Percentiles rank a stretch among this genome's conserved stretches.
Evolutionary conservation across 2,113 vertebrate genomes (phyloP).

Genomic region (Epinephelus moara): DNA sequence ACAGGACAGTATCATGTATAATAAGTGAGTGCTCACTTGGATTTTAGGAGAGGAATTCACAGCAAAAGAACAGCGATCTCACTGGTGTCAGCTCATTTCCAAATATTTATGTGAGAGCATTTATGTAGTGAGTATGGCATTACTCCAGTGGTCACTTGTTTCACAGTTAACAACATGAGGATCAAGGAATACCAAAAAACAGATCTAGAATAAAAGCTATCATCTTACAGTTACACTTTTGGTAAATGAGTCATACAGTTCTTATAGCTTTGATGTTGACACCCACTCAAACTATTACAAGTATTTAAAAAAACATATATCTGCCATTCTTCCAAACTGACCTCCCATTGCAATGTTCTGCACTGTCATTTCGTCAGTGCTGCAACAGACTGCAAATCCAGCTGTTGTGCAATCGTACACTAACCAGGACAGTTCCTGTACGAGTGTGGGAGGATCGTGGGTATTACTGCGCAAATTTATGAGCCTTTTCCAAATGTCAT

Average conservation of each 20-base stretch:
- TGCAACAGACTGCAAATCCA: conserved; percentile 29
- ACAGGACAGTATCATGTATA: not conserved
- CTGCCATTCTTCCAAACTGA: conserved; percentile 61
- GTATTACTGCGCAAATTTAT: conserved; percentile 69
- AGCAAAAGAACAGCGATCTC: not conserved
- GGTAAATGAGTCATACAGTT: conserved; percentile 59
- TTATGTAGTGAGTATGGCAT: not conserved
- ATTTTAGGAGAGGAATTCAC: conserved; percentile 18
- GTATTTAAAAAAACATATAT: conserved; percentile 71
- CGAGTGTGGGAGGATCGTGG: conserved; percentile 49
- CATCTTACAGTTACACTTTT: conserved; percentile 46
- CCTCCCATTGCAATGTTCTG: conserved; percentile 18
- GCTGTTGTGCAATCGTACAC: conserved; percentile 32
- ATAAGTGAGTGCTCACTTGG: not conserved
- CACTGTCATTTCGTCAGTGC: conserved; percentile 28
- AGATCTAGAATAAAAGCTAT: not conserved
- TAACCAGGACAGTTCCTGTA: conserved; percentile 36
- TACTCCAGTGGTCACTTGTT: not conserved
- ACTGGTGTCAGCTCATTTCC: not conserved
- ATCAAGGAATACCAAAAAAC: not conserved
- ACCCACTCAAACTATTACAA: conserved; percentile 69
- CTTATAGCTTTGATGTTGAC: conserved; percentile 55
- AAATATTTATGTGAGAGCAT: not conserved
- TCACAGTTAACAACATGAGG: not conserved
- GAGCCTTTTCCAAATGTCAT: conserved; percentile 61